Conservation (phyloP, 2,797 vertebrate genomes). For the Avahi laniger region DNA sequence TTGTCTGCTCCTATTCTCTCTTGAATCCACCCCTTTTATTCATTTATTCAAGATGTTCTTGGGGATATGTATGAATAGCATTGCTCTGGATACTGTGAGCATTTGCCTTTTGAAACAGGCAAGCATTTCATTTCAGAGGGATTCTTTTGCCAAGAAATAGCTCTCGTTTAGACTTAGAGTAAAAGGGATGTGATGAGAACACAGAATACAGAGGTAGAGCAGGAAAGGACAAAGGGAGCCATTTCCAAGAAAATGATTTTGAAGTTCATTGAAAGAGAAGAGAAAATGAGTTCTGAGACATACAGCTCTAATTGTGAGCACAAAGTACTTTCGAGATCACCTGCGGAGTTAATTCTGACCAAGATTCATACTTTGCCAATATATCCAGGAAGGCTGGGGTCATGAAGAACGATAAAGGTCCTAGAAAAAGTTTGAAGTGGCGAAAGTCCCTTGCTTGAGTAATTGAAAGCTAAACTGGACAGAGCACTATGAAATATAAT, state of each 20-base stretch:
- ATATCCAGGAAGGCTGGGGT: neutral
- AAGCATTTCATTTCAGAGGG: neutral
- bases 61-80: neutral
- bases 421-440: conserved; percentile 6
- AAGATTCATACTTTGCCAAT: neutral
- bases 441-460: conserved; percentile 55
- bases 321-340: neutral
- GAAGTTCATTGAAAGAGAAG: conserved; percentile 28
- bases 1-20: neutral
- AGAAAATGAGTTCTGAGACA: neutral
- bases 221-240: neutral
- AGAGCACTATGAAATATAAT: conserved; percentile 64
- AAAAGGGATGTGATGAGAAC: neutral
- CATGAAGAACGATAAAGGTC: conserved; percentile 19
- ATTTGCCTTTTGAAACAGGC: neutral
- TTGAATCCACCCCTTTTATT: neutral
- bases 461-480: conserved; percentile 68
- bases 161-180: neutral
- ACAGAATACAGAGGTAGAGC: neutral
- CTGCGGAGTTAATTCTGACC: neutral
- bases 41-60: neutral
- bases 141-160: neutral
- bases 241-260: neutral
- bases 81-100: neutral
- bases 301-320: neutral